These are phyloP conservation scores for Drosophila leonis DNA, from an alignment of 2,888 invertebrate species.

Conservation along the genomic window DNA sequence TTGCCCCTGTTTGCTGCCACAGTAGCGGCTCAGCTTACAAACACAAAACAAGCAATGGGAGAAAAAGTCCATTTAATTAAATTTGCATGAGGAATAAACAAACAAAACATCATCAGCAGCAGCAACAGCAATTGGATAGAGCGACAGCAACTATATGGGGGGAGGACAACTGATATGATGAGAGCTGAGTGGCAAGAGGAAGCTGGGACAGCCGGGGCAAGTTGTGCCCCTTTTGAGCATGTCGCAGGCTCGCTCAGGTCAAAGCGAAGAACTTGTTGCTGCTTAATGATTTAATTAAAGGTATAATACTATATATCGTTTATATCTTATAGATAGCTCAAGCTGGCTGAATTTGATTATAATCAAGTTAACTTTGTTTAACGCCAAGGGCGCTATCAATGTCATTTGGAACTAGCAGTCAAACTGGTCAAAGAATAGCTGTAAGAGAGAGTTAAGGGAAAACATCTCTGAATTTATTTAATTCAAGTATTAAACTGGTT, in stretches of 20 bases:
- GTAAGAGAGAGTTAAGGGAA: no score
- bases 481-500: no score
- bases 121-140: slow-evolving; percentile 14
- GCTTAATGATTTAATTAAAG: not conserved
- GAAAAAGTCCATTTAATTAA: slow-evolving; percentile 70
- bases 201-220: not conserved
- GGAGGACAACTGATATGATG: not conserved
- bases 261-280: slow-evolving; percentile 18
- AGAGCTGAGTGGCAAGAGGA: not conserved
- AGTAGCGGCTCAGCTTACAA: slow-evolving; percentile 53
- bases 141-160: slow-evolving; percentile 5
- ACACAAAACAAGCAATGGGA: slow-evolving; percentile 57
- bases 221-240: not conserved
- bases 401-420: no score
- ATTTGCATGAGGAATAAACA: slow-evolving; percentile 64
- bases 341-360: not conserved
- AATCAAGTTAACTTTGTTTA: no score
- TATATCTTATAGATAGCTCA: not conserved
- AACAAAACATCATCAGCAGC: slow-evolving; percentile 13
- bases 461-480: no score
- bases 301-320: not conserved
- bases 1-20: slow-evolving; percentile 11
- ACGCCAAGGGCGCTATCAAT: no score
- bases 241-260: not conserved
- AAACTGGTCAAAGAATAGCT: no score